Percentiles rank a stretch among this genome's conserved stretches.
These are phyloP conservation scores for Malurus melanocephalus DNA, from an alignment of 2,113 vertebrate species.

Conservation along the genomic window DNA sequence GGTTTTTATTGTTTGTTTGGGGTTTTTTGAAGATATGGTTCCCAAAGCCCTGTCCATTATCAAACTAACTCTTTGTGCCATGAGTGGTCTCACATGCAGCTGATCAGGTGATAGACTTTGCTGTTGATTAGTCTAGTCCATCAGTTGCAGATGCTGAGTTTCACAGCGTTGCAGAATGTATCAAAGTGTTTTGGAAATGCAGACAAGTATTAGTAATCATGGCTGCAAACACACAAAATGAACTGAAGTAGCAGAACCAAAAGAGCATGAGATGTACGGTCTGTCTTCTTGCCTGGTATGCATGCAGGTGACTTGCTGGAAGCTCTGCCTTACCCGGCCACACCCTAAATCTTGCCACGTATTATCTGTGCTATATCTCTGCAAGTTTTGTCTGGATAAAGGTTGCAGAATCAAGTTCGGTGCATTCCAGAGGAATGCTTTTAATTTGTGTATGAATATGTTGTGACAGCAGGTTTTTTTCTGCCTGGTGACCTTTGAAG, in stretches of 20 bases:
- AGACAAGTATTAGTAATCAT: neutral
- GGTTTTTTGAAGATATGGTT: neutral
- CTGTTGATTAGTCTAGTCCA: neutral
- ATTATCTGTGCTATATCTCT: neutral
- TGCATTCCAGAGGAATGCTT: constrained; percentile 7
- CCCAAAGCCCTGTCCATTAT: neutral
- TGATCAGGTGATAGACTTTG: neutral
- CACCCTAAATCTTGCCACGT: neutral
- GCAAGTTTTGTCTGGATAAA: constrained; percentile 31
- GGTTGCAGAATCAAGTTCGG: neutral
- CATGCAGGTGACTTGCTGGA: neutral
- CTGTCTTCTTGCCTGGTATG: neutral
- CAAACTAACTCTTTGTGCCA: neutral
- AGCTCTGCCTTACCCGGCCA: neutral
- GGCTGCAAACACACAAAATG: neutral
- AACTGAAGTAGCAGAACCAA: neutral
- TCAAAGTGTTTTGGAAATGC: neutral
- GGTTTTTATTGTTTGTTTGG: neutral
- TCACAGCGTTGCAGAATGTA: neutral
- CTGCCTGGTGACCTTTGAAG: neutral
- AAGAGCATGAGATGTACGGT: neutral
- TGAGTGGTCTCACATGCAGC: fast-evolving
- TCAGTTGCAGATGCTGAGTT: neutral
- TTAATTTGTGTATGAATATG: neutral
- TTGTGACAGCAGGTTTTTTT: neutral